Conservation (phyloP, 2,113 vertebrate genomes). For the Uria aalge region DNA sequence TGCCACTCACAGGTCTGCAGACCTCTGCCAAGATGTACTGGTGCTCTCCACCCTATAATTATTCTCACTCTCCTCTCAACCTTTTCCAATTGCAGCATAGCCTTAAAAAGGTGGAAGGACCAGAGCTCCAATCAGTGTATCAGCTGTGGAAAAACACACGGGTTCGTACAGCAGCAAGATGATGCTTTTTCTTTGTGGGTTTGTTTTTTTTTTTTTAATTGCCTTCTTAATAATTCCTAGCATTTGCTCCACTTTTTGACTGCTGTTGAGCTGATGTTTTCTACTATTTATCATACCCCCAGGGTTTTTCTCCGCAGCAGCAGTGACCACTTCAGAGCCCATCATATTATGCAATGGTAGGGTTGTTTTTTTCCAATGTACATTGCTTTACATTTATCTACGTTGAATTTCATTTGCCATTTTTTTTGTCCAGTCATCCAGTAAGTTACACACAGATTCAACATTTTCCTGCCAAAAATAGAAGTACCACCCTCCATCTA, state of each 20-base stretch:
- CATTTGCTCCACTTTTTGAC: not conserved
- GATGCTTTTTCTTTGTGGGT: not conserved
- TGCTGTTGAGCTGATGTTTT: not conserved
- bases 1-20: not conserved
- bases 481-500: not conserved
- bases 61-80: not conserved
- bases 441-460: not conserved
- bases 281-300: not conserved
- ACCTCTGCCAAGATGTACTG: not conserved
- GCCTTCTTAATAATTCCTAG: not conserved
- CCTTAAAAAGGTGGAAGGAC: not conserved
- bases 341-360: not conserved
- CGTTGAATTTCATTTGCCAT: not conserved
- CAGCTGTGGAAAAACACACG: rapidly evolving
- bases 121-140: not conserved
- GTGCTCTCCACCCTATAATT: not conserved
- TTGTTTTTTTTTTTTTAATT: not conserved
- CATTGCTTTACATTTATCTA: not conserved
- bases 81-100: not conserved
- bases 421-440: not conserved
- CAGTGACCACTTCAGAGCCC: not conserved
- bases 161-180: not conserved
- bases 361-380: not conserved
- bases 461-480: not conserved
- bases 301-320: not conserved